phyloP scores from a whole-genome alignment of 2,797 vertebrate genomes.

The Sebastes cheni region DNA sequence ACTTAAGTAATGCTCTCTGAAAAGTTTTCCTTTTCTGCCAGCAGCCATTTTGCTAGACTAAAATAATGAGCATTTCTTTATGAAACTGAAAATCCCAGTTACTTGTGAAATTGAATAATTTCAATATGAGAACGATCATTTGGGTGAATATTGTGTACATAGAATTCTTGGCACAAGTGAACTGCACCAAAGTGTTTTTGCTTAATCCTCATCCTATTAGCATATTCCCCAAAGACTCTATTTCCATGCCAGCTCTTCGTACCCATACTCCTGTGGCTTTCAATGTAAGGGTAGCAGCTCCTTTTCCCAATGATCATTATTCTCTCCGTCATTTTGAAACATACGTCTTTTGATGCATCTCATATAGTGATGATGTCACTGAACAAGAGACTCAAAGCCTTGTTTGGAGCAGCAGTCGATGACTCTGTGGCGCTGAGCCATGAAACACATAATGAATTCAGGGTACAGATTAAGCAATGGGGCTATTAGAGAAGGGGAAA shows the following conservation, averaged over 20 bases:
- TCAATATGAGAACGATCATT: conserved; percentile 48
- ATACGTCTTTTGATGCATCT: conserved; percentile 24
- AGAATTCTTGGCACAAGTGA: conserved; percentile 36
- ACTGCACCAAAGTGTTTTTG: conserved; percentile 48
- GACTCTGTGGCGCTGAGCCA: conserved; percentile 6
- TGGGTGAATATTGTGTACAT: conserved; percentile 42
- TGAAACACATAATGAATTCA: conserved; percentile 18
- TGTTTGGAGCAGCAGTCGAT: conserved; percentile 29
- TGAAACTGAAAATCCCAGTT: conserved; percentile 4
- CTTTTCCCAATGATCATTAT: conserved; percentile 38
- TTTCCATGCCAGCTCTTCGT: conserved; percentile 53
- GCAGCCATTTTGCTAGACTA: neutral
- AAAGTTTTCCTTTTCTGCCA: neutral
- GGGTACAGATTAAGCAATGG: conserved; percentile 26
- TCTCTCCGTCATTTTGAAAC: conserved; percentile 33
- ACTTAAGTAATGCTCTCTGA: neutral
- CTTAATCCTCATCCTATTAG: conserved; percentile 59
- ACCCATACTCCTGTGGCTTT: conserved; percentile 31
- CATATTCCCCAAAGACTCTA: conserved; percentile 55
- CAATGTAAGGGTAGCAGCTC: conserved; percentile 19
- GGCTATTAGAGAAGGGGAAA: conserved; percentile 29
- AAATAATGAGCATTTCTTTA: conserved; percentile 32
- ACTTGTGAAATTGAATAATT: conserved; percentile 37
- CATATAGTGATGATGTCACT: conserved; percentile 31
- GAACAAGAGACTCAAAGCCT: conserved; percentile 15